These are phyloP conservation scores for Glossophaga mutica DNA, from an alignment of 2,797 vertebrate species.

Conservation along the genomic window DNA sequence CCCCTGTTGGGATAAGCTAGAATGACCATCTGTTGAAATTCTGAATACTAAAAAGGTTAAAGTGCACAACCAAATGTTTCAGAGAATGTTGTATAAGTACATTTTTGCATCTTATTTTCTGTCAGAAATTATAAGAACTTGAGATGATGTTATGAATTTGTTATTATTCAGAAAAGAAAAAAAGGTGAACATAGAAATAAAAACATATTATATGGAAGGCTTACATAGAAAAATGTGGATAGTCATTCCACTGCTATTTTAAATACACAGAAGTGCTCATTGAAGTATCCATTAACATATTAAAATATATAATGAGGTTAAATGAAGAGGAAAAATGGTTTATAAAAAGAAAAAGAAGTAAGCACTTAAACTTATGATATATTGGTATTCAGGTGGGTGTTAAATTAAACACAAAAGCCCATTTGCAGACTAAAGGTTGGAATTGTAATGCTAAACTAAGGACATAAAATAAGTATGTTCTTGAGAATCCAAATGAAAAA, in stretches of 20 bases:
- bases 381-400: neutral
- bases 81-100: neutral
- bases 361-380: neutral
- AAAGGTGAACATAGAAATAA: neutral
- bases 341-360: neutral
- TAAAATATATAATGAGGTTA: neutral
- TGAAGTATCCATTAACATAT: neutral
- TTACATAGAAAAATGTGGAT: neutral
- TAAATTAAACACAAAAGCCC: neutral
- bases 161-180: neutral
- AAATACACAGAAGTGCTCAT: neutral
- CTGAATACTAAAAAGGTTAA: constrained; percentile 63
- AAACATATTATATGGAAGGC: neutral
- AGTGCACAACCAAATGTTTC: constrained; percentile 30
- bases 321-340: neutral
- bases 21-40: constrained; percentile 48
- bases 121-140: constrained; percentile 33
- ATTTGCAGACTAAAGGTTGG: neutral
- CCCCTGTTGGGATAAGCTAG: constrained; percentile 30
- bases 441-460: neutral
- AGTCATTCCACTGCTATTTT: neutral
- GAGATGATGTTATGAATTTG: neutral
- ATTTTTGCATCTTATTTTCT: neutral
- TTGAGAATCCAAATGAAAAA: neutral
- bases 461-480: neutral